phyloP scores from a whole-genome alignment of 64 coral and sea anemone genomes.

The Actinia tenebrosa region DNA sequence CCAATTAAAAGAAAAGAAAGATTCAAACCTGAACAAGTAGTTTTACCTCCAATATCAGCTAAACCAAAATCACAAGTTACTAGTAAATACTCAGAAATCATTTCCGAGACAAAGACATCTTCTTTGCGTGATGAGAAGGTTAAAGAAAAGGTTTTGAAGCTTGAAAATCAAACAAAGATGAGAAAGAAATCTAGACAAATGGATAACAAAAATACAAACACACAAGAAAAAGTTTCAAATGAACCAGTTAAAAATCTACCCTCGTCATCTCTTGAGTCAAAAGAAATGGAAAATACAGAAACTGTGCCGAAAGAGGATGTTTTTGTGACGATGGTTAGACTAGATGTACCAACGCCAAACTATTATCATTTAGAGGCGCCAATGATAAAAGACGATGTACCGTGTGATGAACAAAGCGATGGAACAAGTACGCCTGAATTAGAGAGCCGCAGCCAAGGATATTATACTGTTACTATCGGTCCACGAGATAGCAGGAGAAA shows the following conservation, averaged over 20 bases:
- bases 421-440: not conserved
- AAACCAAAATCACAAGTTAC: not conserved
- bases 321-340: not conserved
- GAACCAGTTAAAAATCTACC: not conserved
- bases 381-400: not conserved
- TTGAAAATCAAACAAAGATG: not conserved
- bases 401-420: not conserved
- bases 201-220: not conserved
- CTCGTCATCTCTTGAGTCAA: not conserved
- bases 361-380: not conserved
- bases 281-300: not conserved
- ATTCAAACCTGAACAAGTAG: not conserved
- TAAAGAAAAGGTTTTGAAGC: not conserved
- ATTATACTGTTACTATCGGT: not conserved
- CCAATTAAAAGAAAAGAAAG: not conserved
- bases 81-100: not conserved
- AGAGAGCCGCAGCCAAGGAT: not conserved
- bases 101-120: not conserved
- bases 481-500: not conserved
- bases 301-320: not conserved
- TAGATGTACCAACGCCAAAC: not conserved
- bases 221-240: not conserved
- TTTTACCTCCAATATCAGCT: not conserved
- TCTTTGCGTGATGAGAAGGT: not conserved
- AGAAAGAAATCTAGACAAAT: not conserved